Base-by-base conservation (phyloP, 2,797 vertebrate genomes). In the Sandelia bainsii region DNA sequence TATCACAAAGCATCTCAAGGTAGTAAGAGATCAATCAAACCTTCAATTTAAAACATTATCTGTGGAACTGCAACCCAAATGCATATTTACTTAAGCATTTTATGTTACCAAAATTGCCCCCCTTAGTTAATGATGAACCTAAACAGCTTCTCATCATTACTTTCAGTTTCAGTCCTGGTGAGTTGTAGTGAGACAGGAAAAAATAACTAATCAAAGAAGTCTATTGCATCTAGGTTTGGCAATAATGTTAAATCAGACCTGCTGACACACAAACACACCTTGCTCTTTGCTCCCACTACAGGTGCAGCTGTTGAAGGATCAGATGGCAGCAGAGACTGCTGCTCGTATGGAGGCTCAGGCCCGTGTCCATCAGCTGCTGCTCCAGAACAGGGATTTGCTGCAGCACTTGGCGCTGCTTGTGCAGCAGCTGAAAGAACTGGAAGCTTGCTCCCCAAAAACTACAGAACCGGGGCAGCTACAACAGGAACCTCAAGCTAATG, bases 261-360 rank as follows among this genome's bases (percentile, higher is more conserved):
- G 19, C 54, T 56, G 20, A 5, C 34, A 25, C 14, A 20, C 23
- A 32, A 3, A 69, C 48, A 70, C 20, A 16, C 46, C 59, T n/a
- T 8, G 1, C 1, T 19, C 22, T 79, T 57, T 69, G 56, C 49
- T 29, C 27, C 4, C 27, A 5, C 27, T 45, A 1, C 93, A 96
- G 95, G 95, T 96, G 80, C 96, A 96, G 88, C 91, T 97, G 49
- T 73, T 95, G 29, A 96, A 96, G 86, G 95, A 96, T 90, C 95
- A 96, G 73, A 91, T 97, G 86, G 93, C 95, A 0, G 94, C 95
- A 0, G 94, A 97, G 83, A 94, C 87, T 0, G 85, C 95, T 0
- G 95, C 95, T 46, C 94, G 94, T 8, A 93, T 96, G 65, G 95
- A 97, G 83, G 95, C 96, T 1, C 94, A 96, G 84, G 93, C 96